Evolutionary conservation across 2,888 invertebrate genomes (phyloP).

Genomic region (Xestia xanthographa): DNA sequence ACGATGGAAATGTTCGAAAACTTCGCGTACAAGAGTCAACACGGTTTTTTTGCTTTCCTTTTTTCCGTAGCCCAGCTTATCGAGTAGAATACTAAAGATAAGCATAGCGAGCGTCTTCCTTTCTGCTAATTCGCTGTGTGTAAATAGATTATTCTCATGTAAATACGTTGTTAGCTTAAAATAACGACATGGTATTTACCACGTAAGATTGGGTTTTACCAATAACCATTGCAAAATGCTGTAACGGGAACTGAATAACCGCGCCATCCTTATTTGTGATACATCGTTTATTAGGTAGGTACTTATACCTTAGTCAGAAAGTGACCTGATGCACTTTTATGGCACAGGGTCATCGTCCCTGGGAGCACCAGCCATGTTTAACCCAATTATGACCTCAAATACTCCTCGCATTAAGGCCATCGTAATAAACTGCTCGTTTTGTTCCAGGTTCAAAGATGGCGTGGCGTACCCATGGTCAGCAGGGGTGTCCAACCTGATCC

Average conservation of each 20-base stretch:
- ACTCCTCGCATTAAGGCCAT: neutral
- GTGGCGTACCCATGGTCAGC: constrained; percentile 94
- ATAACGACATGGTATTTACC: constrained; percentile 17
- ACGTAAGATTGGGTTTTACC: constrained; percentile 29
- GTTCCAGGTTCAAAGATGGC: constrained; percentile 93
- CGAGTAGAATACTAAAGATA: constrained; percentile 37
- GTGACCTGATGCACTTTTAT: neutral
- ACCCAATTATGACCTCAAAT: neutral
- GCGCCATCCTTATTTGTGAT: constrained; percentile 7
- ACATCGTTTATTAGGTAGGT: neutral
- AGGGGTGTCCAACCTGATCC: constrained; percentile 93
- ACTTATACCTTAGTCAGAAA: neutral
- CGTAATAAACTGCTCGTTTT: constrained; percentile 31
- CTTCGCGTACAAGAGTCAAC: constrained; percentile 19
- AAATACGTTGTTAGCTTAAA: constrained; percentile 10
- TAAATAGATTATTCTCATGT: constrained; percentile 23
- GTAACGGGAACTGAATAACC: constrained; percentile 15
- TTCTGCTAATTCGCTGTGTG: constrained; percentile 23
- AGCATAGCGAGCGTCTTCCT: constrained; percentile 30
- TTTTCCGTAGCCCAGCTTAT: constrained; percentile 30
- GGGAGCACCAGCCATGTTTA: neutral
- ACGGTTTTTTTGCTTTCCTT: constrained; percentile 17
- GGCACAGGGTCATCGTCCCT: neutral
- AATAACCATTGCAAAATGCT: constrained; percentile 2
- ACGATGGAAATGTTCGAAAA: constrained; percentile 29